Base-by-base conservation (phyloP, 1,140 invertebrate genomes). In the Tribolium castaneum region DNA sequence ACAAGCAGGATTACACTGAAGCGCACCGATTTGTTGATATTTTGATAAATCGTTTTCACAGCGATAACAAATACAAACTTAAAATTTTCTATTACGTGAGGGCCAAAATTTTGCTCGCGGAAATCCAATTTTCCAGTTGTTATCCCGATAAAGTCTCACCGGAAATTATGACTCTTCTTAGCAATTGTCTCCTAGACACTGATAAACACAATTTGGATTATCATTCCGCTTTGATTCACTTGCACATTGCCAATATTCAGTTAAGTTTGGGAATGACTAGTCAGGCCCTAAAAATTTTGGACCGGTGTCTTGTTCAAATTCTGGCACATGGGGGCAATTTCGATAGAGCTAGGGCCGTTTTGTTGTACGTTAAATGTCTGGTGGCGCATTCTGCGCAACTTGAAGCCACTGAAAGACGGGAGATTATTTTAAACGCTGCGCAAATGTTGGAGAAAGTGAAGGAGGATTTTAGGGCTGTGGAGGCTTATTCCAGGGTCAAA, bases 321-420 rank as follows among this genome's bases (percentile, higher is more conserved):
- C 89, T 96, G 80, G 91, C 94, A 10, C 93, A 97, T 82, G 95
- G 95, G 0, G 93, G 92, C n/a, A 87, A 90, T n/a, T 95, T 92
- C 81, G 95, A 97, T 84, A 90, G 92, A 78, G 94, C 91, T 1
- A 91, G 93, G 86, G 92, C 88, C 2, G 86, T 90, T 75, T 83
- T 92, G 59, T 82, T 92, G 3, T 91, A 92, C 77, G 91, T 91
- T 0, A 93, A 93, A 82, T 94, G 92, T 80, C 84, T 93, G 73
- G 90, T 94, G 10, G 92, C 92, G 6, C 90, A 89, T 87, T 82
- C 91, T 83, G 49, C 88, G 77, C 49, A 85, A n/a, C 73, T 78
- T 6, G 56, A 83, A 0, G 85, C 87, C 22, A 87, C 90, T n/a
- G 78, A 85, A 2, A 88, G 91, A 51, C 85, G 87, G 4, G 86